phyloP scores from a whole-genome alignment of 2,888 invertebrate genomes.

The Asteroscopus sphinx region DNA sequence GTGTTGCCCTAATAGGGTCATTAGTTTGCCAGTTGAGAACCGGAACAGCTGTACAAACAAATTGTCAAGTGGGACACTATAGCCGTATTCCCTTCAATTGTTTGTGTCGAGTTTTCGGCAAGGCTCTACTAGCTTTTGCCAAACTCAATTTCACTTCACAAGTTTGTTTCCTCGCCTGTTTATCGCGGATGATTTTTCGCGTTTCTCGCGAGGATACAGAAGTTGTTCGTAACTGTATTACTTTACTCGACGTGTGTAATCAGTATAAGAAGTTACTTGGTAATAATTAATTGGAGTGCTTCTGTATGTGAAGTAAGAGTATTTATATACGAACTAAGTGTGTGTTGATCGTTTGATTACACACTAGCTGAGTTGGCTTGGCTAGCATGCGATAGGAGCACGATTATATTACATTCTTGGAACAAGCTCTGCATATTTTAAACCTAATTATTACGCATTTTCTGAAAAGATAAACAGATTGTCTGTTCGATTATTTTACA shows the following conservation, averaged over 20 bases:
- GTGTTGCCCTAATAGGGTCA: too few relatives aligned
- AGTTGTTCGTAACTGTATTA: constrained; percentile 18
- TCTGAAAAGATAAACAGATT: too few relatives aligned
- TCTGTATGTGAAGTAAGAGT: too few relatives aligned
- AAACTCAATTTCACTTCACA: constrained; percentile 21
- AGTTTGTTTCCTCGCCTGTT: constrained; percentile 18
- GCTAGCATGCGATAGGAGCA: too few relatives aligned
- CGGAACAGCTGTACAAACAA: neutral
- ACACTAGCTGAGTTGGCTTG: too few relatives aligned
- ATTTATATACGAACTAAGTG: neutral
- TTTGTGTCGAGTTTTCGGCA: constrained; percentile 4
- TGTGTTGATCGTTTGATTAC: too few relatives aligned
- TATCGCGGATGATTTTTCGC: constrained; percentile 11
- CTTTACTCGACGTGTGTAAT: constrained; percentile 14
- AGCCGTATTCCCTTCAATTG: neutral
- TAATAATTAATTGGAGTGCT: constrained; percentile 6
- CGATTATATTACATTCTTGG: too few relatives aligned
- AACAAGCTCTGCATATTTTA: too few relatives aligned
- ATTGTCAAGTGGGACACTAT: constrained; percentile 1
- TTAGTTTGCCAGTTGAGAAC: too few relatives aligned
- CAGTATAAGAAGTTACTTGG: constrained; percentile 6
- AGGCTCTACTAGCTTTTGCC: constrained; percentile 4
- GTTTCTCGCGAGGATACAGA: constrained; percentile 1
- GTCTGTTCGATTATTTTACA: too few relatives aligned
- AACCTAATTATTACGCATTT: too few relatives aligned